Evolutionary conservation across 2,113 vertebrate species (phyloP).

Genomic region (Paratilapia polleni): DNA sequence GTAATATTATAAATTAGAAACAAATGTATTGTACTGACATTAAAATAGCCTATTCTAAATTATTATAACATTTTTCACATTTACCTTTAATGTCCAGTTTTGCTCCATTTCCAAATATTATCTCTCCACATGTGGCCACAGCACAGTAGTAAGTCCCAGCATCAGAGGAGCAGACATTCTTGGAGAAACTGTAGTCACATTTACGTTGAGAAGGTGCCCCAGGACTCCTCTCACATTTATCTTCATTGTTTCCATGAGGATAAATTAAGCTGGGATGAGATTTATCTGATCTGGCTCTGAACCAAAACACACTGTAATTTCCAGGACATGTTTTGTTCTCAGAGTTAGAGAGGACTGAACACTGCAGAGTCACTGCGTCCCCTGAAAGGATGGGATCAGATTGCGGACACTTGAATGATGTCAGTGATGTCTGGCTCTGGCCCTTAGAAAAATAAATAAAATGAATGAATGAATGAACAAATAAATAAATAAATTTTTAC

Average conservation of each 20-base stretch:
- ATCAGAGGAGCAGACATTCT: no score
- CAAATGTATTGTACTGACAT: rapidly evolving
- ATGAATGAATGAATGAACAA: no score
- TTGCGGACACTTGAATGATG: not conserved
- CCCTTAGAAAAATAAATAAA: not conserved
- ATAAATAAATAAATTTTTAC: not conserved
- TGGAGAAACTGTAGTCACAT: conserved; percentile 21
- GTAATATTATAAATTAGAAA: rapidly evolving
- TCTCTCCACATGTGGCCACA: no score
- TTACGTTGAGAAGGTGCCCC: not conserved
- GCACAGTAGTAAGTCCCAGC: no score
- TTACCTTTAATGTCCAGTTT: conserved; percentile 1
- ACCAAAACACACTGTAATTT: conserved; percentile 43
- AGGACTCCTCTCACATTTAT: not conserved
- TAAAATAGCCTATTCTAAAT: not conserved
- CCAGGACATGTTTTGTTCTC: conserved; percentile 17
- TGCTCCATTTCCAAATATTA: conserved; percentile 42
- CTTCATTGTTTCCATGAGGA: not conserved
- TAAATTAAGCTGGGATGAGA: conserved; percentile 8
- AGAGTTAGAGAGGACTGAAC: conserved; percentile 44
- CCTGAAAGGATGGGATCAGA: conserved; percentile 6
- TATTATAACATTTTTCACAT: not conserved
- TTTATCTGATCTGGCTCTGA: not conserved
- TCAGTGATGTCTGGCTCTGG: not conserved
- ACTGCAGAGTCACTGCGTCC: conserved; percentile 31